Base-by-base conservation (phyloP, 2,888 invertebrate genomes). In the Papilio demoleus region DNA sequence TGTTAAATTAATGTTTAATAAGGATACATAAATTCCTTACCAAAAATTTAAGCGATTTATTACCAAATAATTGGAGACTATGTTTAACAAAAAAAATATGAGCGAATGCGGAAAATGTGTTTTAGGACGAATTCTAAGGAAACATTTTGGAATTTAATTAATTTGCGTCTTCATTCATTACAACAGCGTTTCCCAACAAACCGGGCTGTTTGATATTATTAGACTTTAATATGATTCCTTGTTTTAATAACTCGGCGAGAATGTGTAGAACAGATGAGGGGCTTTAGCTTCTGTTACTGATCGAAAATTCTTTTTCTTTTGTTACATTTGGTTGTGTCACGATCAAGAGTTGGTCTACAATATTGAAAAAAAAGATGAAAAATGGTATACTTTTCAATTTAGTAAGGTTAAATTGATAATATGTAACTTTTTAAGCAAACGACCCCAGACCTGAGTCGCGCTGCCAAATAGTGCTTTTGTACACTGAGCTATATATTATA, bases 401-500 rank as follows among this genome's bases (percentile, higher is more conserved):
- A 53, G 53, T 53, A 8, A 59, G 19, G 8, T 59, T 12, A 4
- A 59, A 34, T n/a, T n/a, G 12, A 31, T 34, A 34, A 24, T 40
- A 59, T 31, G 64, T 36, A 60, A 60, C 42, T 34, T 42, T 53
- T 53, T 65, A 69, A 69, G 36, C 65, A 65, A 68, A 64, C 47
- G 19, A 50, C 68, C 47, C 40, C 50, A 53, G 71, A 70, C 68
- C 68, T 67, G 72, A 69, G 68, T 67, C 73, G 70, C 73, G 72
- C 68, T 72, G 70, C 72, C 74, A 72, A 74, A 75, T 68, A 64
- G 68, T 31, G 75, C 72, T 70, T 76, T 78, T 78, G 79, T 80
- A 77, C 76, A 72, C 77, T 81, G 50, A 68, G 84, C 82, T 81
- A 85, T 90, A 88, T 84, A 85, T 88, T 85, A 88, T 85, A 75